Conservation (phyloP, 2,113 vertebrate species). For the Mungos mungo region DNA sequence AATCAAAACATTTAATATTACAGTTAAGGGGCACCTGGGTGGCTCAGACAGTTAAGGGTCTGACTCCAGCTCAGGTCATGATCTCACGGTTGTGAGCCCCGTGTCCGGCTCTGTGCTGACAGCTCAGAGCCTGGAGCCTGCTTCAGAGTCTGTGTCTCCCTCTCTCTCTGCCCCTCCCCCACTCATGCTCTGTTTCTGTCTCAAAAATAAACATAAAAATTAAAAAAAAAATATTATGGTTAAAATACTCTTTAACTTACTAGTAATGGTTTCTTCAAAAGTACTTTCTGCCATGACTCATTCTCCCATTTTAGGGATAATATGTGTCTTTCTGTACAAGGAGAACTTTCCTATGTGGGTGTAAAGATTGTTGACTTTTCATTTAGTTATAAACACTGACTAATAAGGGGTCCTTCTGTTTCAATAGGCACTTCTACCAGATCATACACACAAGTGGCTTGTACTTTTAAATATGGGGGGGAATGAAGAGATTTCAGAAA, state of each 20-base stretch:
- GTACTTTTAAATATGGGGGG: not conserved
- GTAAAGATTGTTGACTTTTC: constrained; percentile 43
- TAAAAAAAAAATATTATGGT: not conserved
- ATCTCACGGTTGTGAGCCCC: too few species aligned
- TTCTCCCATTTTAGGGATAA: constrained; percentile 40
- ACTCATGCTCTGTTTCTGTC: too few species aligned
- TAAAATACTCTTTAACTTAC: constrained; percentile 44
- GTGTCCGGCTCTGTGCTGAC: too few species aligned
- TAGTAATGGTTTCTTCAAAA: constrained; percentile 49
- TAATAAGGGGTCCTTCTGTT: constrained; percentile 26
- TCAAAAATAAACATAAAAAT: too few species aligned
- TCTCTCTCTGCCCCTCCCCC: too few species aligned
- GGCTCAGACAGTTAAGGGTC: too few species aligned
- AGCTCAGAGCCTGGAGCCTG: too few species aligned
- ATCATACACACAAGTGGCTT: not conserved
- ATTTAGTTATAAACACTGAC: constrained; percentile 41
- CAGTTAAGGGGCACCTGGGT: not conserved
- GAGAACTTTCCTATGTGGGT: constrained; percentile 43
- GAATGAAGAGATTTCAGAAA: not conserved
- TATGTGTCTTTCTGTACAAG: constrained; percentile 15
- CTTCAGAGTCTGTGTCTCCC: too few species aligned
- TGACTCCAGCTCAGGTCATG: too few species aligned
- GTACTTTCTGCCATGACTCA: constrained; percentile 40
- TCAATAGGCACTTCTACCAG: not conserved
- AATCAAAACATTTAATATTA: constrained; percentile 12